These are phyloP conservation scores for Cryptoprocta ferox DNA, from an alignment of 2,797 vertebrate genomes.

Conservation along the genomic window DNA sequence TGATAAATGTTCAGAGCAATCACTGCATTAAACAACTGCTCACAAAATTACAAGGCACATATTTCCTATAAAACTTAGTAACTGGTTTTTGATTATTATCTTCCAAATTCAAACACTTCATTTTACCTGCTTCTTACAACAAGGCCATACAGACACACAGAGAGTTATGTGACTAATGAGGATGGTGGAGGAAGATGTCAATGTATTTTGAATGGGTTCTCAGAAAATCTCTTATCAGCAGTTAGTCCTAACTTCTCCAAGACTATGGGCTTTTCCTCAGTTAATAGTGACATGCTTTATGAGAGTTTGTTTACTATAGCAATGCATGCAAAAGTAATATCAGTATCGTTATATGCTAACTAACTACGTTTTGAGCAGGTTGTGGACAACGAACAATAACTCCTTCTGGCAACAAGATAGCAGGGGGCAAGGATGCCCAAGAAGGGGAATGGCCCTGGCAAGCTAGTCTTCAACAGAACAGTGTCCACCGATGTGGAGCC, in stretches of 20 bases:
- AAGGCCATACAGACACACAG: neutral
- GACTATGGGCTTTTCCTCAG: neutral
- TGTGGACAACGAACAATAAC: constrained; percentile 84
- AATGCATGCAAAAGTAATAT: neutral
- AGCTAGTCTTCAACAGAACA: constrained; percentile 91
- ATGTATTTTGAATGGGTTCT: constrained; percentile 22
- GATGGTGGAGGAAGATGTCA: neutral
- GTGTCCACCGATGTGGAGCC: constrained; percentile 92
- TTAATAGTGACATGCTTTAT: neutral
- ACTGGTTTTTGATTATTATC: neutral
- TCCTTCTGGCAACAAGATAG: constrained; percentile 84
- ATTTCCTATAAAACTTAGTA: neutral
- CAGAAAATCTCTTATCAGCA: neutral
- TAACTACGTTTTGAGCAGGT: constrained; percentile 79
- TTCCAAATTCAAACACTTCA: constrained; percentile 20
- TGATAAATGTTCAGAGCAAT: neutral
- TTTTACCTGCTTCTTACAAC: neutral
- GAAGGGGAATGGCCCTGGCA: constrained; percentile 95
- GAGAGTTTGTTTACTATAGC: neutral
- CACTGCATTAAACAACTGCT: neutral
- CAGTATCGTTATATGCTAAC: constrained; percentile 5
- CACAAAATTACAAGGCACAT: neutral
- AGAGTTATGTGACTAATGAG: neutral
- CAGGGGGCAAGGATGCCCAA: constrained; percentile 89
- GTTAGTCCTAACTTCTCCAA: neutral